phyloP scores from a whole-genome alignment of 2,888 invertebrate species.

The Hipparchia sbordonii region DNA sequence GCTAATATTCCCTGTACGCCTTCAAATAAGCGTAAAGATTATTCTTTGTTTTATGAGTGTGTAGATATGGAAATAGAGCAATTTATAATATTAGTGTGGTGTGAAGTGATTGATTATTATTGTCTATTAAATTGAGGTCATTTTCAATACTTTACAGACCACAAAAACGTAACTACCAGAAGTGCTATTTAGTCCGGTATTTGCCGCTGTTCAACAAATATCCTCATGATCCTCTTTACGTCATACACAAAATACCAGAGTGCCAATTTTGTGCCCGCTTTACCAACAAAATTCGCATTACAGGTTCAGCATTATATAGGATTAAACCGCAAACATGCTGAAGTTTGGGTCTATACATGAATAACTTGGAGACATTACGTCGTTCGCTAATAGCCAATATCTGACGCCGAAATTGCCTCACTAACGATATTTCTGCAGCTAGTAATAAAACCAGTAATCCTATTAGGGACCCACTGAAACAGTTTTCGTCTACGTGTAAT shows the following conservation, averaged over 20 bases:
- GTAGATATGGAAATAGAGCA: too few relatives aligned
- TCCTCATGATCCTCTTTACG: slow-evolving; percentile 14
- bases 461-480: slow-evolving; percentile 64
- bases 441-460: slow-evolving; percentile 79
- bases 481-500: slow-evolving; percentile 55
- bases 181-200: slow-evolving; percentile 15
- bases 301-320: slow-evolving; percentile 41
- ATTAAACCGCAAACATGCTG: slow-evolving; percentile 63
- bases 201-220: slow-evolving; percentile 18
- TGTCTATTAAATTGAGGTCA: neutral
- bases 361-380: slow-evolving; percentile 73
- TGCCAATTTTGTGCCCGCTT: slow-evolving; percentile 28
- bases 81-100: too few relatives aligned
- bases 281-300: slow-evolving; percentile 37
- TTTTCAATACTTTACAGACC: slow-evolving; percentile 6
- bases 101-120: too few relatives aligned
- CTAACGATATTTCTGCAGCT: slow-evolving; percentile 79
- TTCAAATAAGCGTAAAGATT: too few relatives aligned
- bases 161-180: slow-evolving; percentile 12
- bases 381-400: slow-evolving; percentile 80
- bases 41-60: too few relatives aligned
- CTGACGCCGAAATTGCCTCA: slow-evolving; percentile 78
- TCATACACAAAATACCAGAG: slow-evolving; percentile 29
- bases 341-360: slow-evolving; percentile 63
- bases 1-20: too few relatives aligned